Percentiles rank a stretch among this genome's conserved stretches.
Conservation (phyloP, 2,113 vertebrate genomes). For the Hoplias malabaricus region DNA sequence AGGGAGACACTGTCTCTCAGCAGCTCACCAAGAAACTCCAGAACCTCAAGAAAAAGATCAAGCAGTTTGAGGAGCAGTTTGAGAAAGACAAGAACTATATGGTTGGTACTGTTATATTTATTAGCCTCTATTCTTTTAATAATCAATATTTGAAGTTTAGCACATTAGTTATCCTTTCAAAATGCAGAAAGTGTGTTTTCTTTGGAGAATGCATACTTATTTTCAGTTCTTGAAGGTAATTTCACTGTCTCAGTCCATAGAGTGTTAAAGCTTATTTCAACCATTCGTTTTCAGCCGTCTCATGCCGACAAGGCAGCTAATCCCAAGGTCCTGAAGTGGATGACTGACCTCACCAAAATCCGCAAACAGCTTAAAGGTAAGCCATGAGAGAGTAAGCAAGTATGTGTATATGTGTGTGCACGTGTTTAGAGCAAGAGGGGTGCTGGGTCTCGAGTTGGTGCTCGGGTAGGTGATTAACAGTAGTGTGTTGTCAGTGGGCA, state of each 20-base stretch:
- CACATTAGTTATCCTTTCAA: too few species aligned
- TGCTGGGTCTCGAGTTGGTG: slow-evolving; percentile 35
- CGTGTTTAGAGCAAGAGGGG: slow-evolving; percentile 32
- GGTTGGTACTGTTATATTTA: slow-evolving; percentile 62
- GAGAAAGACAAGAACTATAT: slow-evolving; percentile 94
- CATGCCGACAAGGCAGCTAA: slow-evolving; percentile 95
- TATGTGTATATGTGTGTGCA: neutral
- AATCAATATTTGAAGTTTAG: too few species aligned
- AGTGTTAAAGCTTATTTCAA: neutral
- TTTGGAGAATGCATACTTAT: too few species aligned
- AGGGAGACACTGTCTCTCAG: slow-evolving; percentile 85
- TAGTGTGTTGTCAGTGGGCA: slow-evolving; percentile 57
- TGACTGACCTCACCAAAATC: slow-evolving; percentile 95
- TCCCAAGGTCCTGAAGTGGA: slow-evolving; percentile 97
- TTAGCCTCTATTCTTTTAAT: neutral
- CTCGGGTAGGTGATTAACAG: slow-evolving; percentile 29
- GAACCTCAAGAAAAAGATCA: slow-evolving; percentile 91
- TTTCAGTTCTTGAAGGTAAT: too few species aligned
- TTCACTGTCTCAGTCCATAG: neutral
- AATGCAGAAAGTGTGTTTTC: too few species aligned
- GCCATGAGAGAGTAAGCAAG: slow-evolving; percentile 28
- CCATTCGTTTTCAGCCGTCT: slow-evolving; percentile 80
- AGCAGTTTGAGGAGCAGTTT: slow-evolving; percentile 96
- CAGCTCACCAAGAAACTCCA: slow-evolving; percentile 96
- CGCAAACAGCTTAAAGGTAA: slow-evolving; percentile 97